Conservation (phyloP, 2,113 vertebrate species). For the Lophura nycthemera region DNA sequence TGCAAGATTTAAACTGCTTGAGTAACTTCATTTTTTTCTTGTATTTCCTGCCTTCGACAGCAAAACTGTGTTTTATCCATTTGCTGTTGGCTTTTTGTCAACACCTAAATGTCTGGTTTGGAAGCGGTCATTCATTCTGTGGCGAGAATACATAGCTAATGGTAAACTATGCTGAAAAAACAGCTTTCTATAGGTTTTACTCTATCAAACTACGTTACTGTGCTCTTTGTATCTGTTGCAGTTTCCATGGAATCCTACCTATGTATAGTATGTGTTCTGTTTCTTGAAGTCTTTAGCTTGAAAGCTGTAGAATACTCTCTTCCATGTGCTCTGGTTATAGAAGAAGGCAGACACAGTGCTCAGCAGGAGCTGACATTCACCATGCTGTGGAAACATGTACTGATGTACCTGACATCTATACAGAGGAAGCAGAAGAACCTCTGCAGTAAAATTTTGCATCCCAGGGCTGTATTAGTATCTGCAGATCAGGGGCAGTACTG, state of each 20-base stretch:
- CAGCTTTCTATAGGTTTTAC: no score
- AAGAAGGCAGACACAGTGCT: background rate
- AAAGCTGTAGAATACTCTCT: background rate
- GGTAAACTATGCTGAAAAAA: no score
- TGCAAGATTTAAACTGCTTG: background rate
- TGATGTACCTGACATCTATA: background rate
- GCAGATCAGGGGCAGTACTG: background rate
- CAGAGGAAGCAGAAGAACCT: background rate
- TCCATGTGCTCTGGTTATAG: background rate
- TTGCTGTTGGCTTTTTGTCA: background rate
- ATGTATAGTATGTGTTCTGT: background rate
- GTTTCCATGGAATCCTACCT: background rate
- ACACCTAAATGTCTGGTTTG: background rate
- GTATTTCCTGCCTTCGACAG: background rate
- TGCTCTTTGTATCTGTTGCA: no score
- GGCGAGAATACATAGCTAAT: no score
- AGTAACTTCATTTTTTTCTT: background rate
- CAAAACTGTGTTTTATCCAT: background rate
- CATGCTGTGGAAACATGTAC: background rate
- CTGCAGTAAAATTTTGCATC: background rate
- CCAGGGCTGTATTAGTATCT: background rate
- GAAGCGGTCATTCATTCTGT: background rate
- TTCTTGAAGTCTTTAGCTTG: background rate
- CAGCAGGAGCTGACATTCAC: background rate
- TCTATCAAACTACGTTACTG: no score